Conservation (phyloP, 2,797 vertebrate genomes). For the Leptodactylus fallax region DNA sequence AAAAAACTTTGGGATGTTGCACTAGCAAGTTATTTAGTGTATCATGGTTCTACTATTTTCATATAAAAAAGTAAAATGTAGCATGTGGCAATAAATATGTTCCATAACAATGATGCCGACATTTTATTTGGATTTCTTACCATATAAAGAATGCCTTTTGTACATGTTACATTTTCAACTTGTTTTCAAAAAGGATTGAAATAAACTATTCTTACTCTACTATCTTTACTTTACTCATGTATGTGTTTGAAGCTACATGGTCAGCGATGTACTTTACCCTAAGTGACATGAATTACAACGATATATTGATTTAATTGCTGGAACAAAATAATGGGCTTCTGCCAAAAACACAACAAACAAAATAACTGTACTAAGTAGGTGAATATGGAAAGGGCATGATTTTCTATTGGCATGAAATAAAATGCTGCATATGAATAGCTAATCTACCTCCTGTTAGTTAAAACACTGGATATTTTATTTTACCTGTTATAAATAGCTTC, state of each 20-base stretch:
- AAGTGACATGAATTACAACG: background rate
- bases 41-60: too few relatives aligned
- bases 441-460: conserved; percentile 21
- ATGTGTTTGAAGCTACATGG: background rate
- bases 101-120: background rate
- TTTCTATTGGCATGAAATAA: background rate
- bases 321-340: background rate
- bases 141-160: background rate
- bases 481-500: conserved; percentile 3
- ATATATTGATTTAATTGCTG: conserved; percentile 1
- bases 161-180: background rate
- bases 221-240: background rate
- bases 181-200: background rate
- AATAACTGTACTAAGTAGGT: background rate
- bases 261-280: background rate
- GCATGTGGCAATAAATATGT: too few relatives aligned
- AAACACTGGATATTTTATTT: background rate
- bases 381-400: background rate
- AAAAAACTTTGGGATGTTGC: too few relatives aligned
- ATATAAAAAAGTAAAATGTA: too few relatives aligned
- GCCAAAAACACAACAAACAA: background rate
- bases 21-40: too few relatives aligned
- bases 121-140: background rate
- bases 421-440: conserved; percentile 17
- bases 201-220: background rate